Evolutionary conservation across 2,113 vertebrate genomes (phyloP).

Genomic region (Sprattus sprattus): DNA sequence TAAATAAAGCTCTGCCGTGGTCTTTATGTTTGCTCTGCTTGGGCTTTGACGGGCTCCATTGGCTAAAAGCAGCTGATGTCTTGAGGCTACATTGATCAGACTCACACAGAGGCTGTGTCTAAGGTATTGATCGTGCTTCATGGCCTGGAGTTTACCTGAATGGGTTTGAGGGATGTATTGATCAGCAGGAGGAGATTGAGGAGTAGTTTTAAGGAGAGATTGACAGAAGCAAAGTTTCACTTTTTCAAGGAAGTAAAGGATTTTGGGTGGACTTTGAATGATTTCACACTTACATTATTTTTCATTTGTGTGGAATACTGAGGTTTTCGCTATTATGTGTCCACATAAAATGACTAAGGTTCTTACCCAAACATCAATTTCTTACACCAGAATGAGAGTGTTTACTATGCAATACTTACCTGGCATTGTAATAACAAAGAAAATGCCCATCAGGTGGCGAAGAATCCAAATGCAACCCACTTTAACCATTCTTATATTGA

Average conservation of each 20-base stretch:
- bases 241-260: not conserved
- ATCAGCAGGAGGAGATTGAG: not conserved
- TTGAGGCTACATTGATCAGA: not conserved
- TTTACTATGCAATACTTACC: not conserved
- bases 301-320: too few relatives aligned
- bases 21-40: not conserved
- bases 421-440: not conserved
- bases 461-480: not conserved
- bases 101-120: constrained; percentile 1
- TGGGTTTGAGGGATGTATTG: not conserved
- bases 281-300: not conserved
- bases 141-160: not conserved
- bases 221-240: not conserved
- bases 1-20: not conserved
- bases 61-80: not conserved
- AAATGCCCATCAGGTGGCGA: not conserved
- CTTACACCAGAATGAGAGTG: not conserved
- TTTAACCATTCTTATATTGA: not conserved
- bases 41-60: not conserved
- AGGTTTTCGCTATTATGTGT: too few relatives aligned
- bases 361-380: not conserved
- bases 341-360: not conserved
- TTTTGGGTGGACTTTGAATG: not conserved
- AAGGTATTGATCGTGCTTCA: not conserved
- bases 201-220: not conserved